Evolutionary conservation across 2,797 vertebrate species (phyloP).

Genomic region (Chaenodraco wilsoni): DNA sequence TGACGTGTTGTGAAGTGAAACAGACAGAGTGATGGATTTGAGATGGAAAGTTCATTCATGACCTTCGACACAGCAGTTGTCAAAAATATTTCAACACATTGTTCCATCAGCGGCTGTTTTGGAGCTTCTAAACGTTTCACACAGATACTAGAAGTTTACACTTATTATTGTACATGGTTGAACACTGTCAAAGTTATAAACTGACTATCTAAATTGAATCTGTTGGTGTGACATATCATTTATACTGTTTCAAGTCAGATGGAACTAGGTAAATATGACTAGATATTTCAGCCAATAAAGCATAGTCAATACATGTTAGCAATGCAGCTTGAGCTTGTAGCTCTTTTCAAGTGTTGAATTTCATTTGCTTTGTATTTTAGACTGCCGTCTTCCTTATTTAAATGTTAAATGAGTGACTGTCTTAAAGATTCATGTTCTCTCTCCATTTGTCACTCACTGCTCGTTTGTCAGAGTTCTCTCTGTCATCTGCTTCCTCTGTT

Average conservation of each 20-base stretch:
- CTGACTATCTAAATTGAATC: neutral
- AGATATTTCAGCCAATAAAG: neutral
- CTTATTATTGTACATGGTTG: neutral
- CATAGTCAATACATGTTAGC: neutral
- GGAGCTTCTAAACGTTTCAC: neutral
- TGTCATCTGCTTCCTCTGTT: constrained; percentile 12
- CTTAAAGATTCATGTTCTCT: constrained; percentile 4
- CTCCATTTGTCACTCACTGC: constrained; percentile 38
- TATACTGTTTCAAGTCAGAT: neutral
- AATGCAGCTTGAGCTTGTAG: neutral
- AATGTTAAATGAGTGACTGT: constrained; percentile 27
- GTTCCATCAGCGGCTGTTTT: neutral
- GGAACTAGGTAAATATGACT: neutral
- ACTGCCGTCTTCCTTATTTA: neutral
- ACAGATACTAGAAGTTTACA: neutral
- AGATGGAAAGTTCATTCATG: constrained; percentile 9
- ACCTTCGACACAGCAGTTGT: constrained; percentile 3
- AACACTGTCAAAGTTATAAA: neutral
- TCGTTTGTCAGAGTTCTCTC: constrained; percentile 18
- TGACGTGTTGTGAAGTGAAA: constrained; percentile 9
- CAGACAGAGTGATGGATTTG: neutral
- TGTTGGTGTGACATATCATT: neutral
- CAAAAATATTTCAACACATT: neutral
- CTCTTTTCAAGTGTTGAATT: neutral
- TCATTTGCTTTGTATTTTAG: neutral